These are phyloP conservation scores for Fregata magnificens DNA, from an alignment of 2,113 vertebrate genomes.

Conservation along the genomic window DNA sequence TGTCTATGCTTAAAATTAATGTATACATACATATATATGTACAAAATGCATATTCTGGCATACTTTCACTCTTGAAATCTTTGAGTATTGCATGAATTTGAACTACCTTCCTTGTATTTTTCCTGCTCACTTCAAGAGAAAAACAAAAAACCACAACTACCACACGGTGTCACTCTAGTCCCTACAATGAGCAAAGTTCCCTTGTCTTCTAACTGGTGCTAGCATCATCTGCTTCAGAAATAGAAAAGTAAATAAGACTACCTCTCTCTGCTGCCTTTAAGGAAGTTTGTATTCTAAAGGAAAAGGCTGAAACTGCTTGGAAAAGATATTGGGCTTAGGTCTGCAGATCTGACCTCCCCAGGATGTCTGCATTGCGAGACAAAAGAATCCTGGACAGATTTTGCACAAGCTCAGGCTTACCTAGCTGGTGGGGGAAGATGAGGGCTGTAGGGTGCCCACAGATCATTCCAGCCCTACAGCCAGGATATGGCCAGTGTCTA, in stretches of 20 bases:
- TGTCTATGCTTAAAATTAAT: background rate
- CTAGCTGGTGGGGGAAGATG: background rate
- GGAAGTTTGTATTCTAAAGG: background rate
- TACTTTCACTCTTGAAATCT: background rate
- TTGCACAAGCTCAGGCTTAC: background rate
- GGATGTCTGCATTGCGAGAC: background rate
- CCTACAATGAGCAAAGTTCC: background rate
- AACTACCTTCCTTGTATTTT: background rate
- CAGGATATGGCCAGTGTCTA: background rate
- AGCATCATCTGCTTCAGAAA: background rate
- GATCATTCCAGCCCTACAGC: background rate
- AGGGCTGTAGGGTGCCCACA: rapidly evolving
- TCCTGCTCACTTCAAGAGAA: background rate
- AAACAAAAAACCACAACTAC: background rate
- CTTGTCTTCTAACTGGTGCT: background rate
- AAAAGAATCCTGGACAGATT: background rate
- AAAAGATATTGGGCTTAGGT: background rate
- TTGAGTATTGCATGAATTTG: background rate
- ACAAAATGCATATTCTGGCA: background rate
- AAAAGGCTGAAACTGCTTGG: background rate
- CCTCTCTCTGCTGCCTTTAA: background rate
- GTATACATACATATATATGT: background rate
- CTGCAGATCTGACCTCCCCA: background rate
- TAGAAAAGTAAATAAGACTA: background rate
- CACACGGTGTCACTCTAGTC: background rate